Conservation (phyloP, 2,888 invertebrate species). For the Hecatera dysodea region DNA sequence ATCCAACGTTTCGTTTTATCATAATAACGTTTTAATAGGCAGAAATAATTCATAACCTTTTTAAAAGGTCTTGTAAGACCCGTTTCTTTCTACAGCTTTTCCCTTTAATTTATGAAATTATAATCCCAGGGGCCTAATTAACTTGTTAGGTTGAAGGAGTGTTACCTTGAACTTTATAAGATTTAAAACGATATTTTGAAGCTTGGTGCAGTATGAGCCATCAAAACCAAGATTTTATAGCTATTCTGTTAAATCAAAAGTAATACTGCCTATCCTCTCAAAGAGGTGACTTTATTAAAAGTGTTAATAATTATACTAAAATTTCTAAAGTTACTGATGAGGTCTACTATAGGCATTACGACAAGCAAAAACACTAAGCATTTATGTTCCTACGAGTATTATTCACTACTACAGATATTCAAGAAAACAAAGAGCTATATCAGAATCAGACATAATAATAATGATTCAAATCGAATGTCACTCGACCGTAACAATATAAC, state of each 20-base stretch:
- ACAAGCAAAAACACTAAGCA: no score
- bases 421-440: background rate
- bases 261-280: background rate
- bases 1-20: background rate
- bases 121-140: constrained; percentile 7
- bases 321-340: no score
- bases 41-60: constrained; percentile 3
- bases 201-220: background rate
- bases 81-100: constrained; percentile 15
- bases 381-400: no score
- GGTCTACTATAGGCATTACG: background rate
- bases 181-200: background rate
- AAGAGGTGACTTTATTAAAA: no score
- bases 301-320: no score
- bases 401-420: background rate
- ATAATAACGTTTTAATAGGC: background rate
- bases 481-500: background rate
- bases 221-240: background rate
- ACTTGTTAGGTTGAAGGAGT: constrained; percentile 4
- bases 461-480: background rate
- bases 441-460: background rate
- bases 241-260: background rate
- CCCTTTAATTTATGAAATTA: constrained; percentile 28
- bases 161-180: constrained; percentile 16
- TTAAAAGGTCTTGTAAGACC: background rate